A percentile compares a stretch with the other conserved stretches of the same genome.
These are phyloP conservation scores for Oppia nitens DNA, from an alignment of 1,140 invertebrate genomes.

Conservation along the genomic window DNA sequence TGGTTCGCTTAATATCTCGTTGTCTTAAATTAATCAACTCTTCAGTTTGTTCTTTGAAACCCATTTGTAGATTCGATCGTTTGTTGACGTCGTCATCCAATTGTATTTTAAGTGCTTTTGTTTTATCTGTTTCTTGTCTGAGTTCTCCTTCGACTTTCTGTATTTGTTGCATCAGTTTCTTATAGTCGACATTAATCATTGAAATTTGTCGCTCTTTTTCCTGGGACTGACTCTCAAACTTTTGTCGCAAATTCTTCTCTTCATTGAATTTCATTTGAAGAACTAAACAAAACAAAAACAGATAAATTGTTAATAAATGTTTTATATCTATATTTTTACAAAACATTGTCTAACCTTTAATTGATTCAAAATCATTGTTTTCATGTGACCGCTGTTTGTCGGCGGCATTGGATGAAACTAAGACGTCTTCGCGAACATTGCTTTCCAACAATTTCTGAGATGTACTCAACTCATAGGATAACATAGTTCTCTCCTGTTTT, in stretches of 20 bases:
- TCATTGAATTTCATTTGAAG: conserved; percentile 77
- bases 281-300: conserved; percentile 42
- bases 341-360: conserved; percentile 6
- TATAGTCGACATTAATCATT: conserved; percentile 79
- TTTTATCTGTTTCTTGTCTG: conserved; percentile 69
- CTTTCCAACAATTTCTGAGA: conserved; percentile 31
- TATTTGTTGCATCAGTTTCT: conserved; percentile 71
- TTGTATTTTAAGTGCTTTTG: conserved; percentile 56
- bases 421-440: not conserved
- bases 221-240: conserved; percentile 60
- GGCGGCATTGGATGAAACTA: not conserved
- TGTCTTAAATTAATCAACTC: conserved; percentile 52
- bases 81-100: conserved; percentile 76
- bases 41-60: conserved; percentile 48
- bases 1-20: conserved; percentile 51
- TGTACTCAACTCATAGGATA: conserved; percentile 73
- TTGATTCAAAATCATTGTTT: conserved; percentile 6
- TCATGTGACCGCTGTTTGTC: not conserved
- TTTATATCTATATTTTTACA: conserved; percentile 4
- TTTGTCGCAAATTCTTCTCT: conserved; percentile 63
- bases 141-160: conserved; percentile 77
- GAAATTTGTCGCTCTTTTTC: conserved; percentile 85
- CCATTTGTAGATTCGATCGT: conserved; percentile 46
- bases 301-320: too few relatives aligned
- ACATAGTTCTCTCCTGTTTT: conserved; percentile 46